A percentile compares a stretch with the other conserved stretches of the same genome.
Conservation (phyloP, 2,113 vertebrate species). For the Zosterops borbonicus region DNA sequence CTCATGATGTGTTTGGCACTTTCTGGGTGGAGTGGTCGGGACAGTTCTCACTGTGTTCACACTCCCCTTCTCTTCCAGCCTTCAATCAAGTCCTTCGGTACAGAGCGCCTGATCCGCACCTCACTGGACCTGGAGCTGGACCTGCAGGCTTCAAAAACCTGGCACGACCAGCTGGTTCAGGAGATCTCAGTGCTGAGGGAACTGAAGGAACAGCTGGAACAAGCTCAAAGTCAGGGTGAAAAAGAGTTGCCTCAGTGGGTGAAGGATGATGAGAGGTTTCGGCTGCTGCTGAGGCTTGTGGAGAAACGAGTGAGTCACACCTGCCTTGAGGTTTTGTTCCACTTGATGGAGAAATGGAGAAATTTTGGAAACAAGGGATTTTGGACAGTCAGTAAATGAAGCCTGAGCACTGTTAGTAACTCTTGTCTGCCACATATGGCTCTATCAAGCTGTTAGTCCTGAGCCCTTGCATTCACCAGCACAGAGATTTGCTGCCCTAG, state of each 20-base stretch:
- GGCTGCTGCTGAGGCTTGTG: conserved; percentile 85
- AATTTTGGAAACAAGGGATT: neutral
- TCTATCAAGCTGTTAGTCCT: neutral
- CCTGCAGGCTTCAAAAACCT: conserved; percentile 91
- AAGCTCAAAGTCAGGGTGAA: conserved; percentile 84
- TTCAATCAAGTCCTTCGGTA: conserved; percentile 71
- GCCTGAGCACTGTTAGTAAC: neutral
- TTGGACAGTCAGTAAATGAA: neutral
- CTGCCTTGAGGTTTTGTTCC: neutral
- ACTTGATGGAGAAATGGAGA: neutral
- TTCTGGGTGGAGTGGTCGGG: neutral
- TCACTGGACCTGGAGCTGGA: conserved; percentile 93
- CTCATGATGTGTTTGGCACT: neutral
- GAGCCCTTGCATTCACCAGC: neutral
- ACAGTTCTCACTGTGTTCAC: neutral
- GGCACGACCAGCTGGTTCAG: conserved; percentile 85
- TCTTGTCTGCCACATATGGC: fast-evolving
- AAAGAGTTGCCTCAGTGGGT: conserved; percentile 85
- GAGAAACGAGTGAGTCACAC: conserved; percentile 85
- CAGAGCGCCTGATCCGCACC: conserved; percentile 88
- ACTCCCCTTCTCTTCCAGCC: conserved; percentile 68
- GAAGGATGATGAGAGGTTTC: conserved; percentile 89
- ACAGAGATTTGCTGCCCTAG: neutral
- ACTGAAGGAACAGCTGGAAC: conserved; percentile 89
- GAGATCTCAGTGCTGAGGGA: conserved; percentile 88